These are phyloP conservation scores for Coreius guichenoti DNA, from an alignment of 2,797 vertebrate species.

Conservation along the genomic window DNA sequence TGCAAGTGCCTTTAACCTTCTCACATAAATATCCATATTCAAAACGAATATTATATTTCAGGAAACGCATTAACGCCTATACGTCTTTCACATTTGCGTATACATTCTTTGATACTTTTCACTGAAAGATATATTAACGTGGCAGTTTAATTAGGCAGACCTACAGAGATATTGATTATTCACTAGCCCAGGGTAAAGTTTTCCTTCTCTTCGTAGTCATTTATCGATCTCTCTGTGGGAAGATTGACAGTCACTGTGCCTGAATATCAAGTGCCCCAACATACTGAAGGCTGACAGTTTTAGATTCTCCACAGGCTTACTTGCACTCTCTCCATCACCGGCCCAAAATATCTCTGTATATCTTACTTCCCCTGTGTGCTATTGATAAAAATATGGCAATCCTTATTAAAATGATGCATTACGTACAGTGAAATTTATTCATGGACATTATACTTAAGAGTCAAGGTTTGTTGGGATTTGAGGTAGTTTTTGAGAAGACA, in stretches of 20 bases:
- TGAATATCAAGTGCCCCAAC: constrained; percentile 69
- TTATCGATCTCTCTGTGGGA: constrained; percentile 71
- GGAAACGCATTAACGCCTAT: constrained; percentile 26
- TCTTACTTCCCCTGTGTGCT: constrained; percentile 22
- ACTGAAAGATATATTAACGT: constrained; percentile 75
- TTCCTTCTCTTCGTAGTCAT: constrained; percentile 77
- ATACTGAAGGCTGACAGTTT: constrained; percentile 57
- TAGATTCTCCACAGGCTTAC: constrained; percentile 54
- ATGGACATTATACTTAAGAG: background rate
- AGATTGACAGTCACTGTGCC: constrained; percentile 64
- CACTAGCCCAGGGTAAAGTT: constrained; percentile 77
- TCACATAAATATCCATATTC: constrained; percentile 14
- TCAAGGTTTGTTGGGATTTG: background rate
- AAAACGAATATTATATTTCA: constrained; percentile 5
- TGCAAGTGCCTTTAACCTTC: constrained; percentile 3
- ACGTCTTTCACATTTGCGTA: constrained; percentile 48
- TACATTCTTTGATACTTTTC: constrained; percentile 64
- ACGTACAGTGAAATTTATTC: constrained; percentile 1
- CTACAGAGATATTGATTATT: constrained; percentile 76
- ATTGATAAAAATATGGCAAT: constrained; percentile 18
- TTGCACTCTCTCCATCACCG: constrained; percentile 24
- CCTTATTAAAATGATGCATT: constrained; percentile 13
- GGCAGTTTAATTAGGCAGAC: constrained; percentile 77
- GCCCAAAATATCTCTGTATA: constrained; percentile 29
- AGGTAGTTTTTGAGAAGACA: background rate